Evolutionary conservation across 2,113 vertebrate species (phyloP).

Genomic region (Otocyon megalotis): DNA sequence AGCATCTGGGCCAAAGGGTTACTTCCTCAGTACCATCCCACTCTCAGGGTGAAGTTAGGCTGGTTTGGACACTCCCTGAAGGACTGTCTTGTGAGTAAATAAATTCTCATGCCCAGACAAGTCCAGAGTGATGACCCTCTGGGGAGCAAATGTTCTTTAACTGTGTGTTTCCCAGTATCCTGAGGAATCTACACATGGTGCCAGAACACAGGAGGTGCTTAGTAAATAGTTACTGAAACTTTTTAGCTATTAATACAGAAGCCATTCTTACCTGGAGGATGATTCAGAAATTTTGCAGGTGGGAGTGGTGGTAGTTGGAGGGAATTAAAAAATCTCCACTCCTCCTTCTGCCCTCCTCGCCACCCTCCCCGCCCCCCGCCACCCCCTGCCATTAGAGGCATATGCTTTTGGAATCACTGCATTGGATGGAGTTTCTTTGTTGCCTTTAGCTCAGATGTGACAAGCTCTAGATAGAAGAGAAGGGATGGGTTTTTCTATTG

Average conservation of each 20-base stretch:
- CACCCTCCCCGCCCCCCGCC: not conserved
- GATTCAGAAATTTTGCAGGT: slow-evolving; percentile 45
- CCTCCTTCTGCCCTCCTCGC: not conserved
- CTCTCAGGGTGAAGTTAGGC: not conserved
- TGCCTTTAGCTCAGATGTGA: slow-evolving; percentile 20
- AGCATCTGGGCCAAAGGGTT: slow-evolving; percentile 20
- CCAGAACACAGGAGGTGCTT: not conserved
- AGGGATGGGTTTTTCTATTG: not conserved
- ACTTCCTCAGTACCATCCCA: not conserved
- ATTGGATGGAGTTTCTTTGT: not conserved
- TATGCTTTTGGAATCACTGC: not conserved
- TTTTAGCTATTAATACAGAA: not conserved
- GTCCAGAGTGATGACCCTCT: not conserved
- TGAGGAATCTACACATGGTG: not conserved
- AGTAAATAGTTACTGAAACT: not conserved
- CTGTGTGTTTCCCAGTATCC: not conserved
- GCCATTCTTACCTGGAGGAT: slow-evolving; percentile 1
- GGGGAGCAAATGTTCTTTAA: not conserved
- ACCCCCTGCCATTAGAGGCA: not conserved
- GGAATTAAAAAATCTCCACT: not conserved
- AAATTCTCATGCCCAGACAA: not conserved
- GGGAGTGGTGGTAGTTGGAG: not conserved
- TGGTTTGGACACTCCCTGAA: not conserved
- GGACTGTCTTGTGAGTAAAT: slow-evolving; percentile 46
- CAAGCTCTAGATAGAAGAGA: not conserved